Conservation (phyloP, 2,797 vertebrate species). For the Gallinago solitaria region DNA sequence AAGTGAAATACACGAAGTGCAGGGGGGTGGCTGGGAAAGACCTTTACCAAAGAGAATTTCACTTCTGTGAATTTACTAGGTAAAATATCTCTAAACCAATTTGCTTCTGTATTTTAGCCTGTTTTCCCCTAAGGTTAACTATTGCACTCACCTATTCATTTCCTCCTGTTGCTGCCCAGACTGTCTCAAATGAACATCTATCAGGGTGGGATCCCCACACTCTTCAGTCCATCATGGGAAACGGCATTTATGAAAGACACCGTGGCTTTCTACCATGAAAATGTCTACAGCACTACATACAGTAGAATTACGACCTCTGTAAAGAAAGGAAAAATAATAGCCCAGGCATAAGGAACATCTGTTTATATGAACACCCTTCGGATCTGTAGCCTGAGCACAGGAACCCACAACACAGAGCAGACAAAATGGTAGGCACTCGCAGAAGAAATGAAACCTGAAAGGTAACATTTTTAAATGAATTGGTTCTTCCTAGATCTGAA, state of each 20-base stretch:
- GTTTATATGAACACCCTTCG: slow-evolving; percentile 48
- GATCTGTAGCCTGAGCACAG: slow-evolving; percentile 36
- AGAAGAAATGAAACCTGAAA: slow-evolving; percentile 39
- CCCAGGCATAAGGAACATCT: slow-evolving; percentile 41
- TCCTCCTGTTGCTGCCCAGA: neutral
- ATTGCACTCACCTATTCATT: neutral
- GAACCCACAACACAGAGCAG: neutral
- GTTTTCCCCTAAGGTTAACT: neutral
- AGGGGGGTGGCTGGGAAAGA: too few relatives aligned
- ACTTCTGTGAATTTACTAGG: neutral
- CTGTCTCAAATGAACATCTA: neutral
- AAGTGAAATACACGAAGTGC: neutral
- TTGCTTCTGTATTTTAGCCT: neutral
- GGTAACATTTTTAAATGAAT: slow-evolving; percentile 51
- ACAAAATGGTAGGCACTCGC: neutral
- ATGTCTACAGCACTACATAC: slow-evolving; percentile 39
- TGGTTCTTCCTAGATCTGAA: slow-evolving; percentile 58
- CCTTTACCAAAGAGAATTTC: neutral
- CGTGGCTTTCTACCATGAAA: slow-evolving; percentile 57
- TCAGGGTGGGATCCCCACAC: neutral
- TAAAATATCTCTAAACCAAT: neutral
- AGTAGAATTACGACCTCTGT: slow-evolving; percentile 59
- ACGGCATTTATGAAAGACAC: slow-evolving; percentile 50
- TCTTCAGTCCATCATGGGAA: slow-evolving; percentile 25
- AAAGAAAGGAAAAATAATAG: slow-evolving; percentile 53